A percentile compares a stretch with the other conserved stretches of the same genome.
These are phyloP conservation scores for Ciconia maguari DNA, from an alignment of 2,113 vertebrate genomes.

Conservation along the genomic window DNA sequence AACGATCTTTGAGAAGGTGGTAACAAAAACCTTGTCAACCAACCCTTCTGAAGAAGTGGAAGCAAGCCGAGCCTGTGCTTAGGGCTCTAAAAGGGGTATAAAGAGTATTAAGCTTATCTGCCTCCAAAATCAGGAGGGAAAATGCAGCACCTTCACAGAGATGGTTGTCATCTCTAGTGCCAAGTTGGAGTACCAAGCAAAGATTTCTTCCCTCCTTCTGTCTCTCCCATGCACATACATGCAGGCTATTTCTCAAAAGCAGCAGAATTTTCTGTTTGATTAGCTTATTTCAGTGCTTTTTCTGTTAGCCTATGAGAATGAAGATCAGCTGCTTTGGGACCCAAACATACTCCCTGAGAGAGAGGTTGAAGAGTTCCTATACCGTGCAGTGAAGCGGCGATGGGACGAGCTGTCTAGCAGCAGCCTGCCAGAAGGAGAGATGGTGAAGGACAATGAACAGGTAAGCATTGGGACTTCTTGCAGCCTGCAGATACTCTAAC, in stretches of 20 bases:
- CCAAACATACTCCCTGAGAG: conserved; percentile 81
- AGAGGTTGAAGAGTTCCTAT: conserved; percentile 90
- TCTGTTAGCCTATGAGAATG: conserved; percentile 81
- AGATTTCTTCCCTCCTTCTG: neutral
- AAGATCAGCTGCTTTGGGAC: conserved; percentile 93
- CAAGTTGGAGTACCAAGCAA: neutral
- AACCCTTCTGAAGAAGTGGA: neutral
- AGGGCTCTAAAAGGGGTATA: neutral
- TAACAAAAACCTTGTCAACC: neutral
- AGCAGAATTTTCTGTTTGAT: neutral
- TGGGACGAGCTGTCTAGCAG: conserved; percentile 69
- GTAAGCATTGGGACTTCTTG: conserved; percentile 49
- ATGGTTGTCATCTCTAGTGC: neutral
- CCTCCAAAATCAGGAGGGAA: neutral
- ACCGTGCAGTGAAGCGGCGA: conserved; percentile 75
- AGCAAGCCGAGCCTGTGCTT: neutral
- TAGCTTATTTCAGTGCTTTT: conserved; percentile 6
- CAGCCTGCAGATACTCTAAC: neutral
- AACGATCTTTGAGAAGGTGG: neutral
- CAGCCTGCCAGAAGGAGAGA: conserved; percentile 67
- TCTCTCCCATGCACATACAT: neutral
- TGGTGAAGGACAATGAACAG: conserved; percentile 90
- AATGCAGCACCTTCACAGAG: neutral
- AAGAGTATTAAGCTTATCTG: neutral
- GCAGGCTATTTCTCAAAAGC: neutral